These are phyloP conservation scores for Botia almorhae DNA, from an alignment of 2,797 vertebrate species.

Conservation along the genomic window DNA sequence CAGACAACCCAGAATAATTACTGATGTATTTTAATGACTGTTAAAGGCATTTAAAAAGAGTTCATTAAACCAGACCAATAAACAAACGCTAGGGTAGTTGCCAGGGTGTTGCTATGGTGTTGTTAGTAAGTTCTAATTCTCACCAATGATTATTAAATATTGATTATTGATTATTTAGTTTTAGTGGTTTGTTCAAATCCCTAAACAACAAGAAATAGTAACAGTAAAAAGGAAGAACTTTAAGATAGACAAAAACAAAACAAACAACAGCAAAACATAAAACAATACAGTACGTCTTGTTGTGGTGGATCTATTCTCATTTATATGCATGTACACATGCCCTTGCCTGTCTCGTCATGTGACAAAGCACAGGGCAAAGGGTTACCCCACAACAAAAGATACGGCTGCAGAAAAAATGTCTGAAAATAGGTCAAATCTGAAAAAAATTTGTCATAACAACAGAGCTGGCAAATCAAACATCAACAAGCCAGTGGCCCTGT, in stretches of 20 bases:
- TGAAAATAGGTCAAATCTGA: slow-evolving; percentile 87
- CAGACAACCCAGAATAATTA: neutral
- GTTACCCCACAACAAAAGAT: slow-evolving; percentile 78
- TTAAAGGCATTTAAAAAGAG: neutral
- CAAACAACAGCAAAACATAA: neutral
- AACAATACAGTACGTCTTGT: neutral
- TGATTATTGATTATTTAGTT: no score
- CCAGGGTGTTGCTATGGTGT: neutral
- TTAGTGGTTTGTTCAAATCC: no score
- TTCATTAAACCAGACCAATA: neutral
- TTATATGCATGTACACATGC: slow-evolving; percentile 45
- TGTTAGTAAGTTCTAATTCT: neutral
- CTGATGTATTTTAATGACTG: neutral
- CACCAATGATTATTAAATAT: no score
- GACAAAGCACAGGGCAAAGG: slow-evolving; percentile 87
- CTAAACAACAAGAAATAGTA: no score
- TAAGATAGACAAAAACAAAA: neutral
- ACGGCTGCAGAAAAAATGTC: slow-evolving; percentile 77
- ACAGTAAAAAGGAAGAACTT: no score
- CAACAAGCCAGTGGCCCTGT: slow-evolving; percentile 83
- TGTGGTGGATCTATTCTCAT: slow-evolving; percentile 18
- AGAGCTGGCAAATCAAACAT: slow-evolving; percentile 87
- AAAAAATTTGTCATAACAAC: slow-evolving; percentile 93
- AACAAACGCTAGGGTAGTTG: neutral
- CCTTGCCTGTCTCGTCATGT: slow-evolving; percentile 78